Percentiles rank a stretch among this genome's conserved stretches.
Conservation (phyloP, 2,113 vertebrate genomes). For the Paradisaea rubra region DNA sequence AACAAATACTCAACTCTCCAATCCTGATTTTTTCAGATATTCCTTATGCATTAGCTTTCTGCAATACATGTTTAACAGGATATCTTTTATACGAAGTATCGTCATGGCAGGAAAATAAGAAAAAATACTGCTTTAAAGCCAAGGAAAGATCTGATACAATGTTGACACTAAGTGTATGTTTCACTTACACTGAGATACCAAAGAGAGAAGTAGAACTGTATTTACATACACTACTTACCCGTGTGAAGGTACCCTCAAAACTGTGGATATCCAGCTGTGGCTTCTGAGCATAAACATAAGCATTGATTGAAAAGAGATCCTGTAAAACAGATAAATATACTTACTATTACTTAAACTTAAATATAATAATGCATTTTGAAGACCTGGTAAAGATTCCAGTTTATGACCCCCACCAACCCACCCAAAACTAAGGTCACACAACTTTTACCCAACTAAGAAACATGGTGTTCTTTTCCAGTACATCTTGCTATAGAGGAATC, state of each 20-base stretch:
- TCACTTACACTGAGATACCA: background rate
- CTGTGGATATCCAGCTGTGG: conserved; percentile 97
- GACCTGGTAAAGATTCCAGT: background rate
- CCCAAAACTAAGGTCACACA: background rate
- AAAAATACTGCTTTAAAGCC: background rate
- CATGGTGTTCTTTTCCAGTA: rapidly evolving
- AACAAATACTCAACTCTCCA: background rate
- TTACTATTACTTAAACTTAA: background rate
- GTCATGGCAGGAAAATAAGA: background rate
- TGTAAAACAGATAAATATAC: conserved; percentile 55
- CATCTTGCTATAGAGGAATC: background rate
- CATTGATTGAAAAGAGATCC: conserved; percentile 94
- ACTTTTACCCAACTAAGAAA: background rate
- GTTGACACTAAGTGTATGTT: background rate
- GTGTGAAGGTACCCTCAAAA: conserved; percentile 96
- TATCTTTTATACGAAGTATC: background rate
- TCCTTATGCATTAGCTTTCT: background rate
- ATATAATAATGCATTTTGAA: background rate
- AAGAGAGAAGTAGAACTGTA: background rate
- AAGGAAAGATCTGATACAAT: background rate
- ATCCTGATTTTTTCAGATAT: background rate
- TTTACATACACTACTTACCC: conserved; percentile 74
- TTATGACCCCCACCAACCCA: background rate
- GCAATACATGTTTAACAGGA: background rate
- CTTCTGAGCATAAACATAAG: conserved; percentile 91